Conservation (phyloP, 2,888 invertebrate species). For the Euclidia mi region DNA sequence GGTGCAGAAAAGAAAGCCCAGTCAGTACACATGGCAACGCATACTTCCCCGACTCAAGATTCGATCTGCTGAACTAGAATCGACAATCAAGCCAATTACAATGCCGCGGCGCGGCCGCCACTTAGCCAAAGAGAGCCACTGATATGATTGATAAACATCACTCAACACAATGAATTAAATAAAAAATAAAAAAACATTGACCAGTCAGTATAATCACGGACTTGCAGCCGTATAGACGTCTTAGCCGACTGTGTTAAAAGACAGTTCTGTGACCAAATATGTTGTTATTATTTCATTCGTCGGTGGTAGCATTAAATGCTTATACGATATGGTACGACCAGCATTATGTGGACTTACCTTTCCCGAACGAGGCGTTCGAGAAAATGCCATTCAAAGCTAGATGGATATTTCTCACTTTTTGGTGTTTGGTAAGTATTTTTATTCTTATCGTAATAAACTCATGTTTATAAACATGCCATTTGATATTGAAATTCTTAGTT, state of each 20-base stretch:
- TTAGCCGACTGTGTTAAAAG: no score
- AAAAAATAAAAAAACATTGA: background rate
- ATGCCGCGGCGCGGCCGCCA: no score
- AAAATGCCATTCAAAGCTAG: conserved; percentile 72
- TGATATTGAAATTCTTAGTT: no score
- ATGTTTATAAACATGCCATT: no score
- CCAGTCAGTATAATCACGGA: background rate
- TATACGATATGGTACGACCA: conserved; percentile 78
- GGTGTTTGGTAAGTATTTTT: conserved; percentile 81
- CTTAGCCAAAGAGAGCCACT: no score
- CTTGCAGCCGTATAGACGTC: background rate
- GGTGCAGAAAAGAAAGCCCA: no score
- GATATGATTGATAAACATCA: no score
- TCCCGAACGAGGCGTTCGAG: conserved; percentile 61
- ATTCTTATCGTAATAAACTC: no score
- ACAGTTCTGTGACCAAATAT: conserved; percentile 27
- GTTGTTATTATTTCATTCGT: conserved; percentile 67
- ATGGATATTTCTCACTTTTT: conserved; percentile 73
- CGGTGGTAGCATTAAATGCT: conserved; percentile 63
- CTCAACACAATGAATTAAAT: background rate
- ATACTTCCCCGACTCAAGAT: no score
- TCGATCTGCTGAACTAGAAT: no score
- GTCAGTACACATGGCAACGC: no score
- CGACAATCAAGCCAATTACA: background rate
- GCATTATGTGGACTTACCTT: conserved; percentile 70